Conservation (phyloP, 2,888 invertebrate species). For the Drosophila cognata region DNA sequence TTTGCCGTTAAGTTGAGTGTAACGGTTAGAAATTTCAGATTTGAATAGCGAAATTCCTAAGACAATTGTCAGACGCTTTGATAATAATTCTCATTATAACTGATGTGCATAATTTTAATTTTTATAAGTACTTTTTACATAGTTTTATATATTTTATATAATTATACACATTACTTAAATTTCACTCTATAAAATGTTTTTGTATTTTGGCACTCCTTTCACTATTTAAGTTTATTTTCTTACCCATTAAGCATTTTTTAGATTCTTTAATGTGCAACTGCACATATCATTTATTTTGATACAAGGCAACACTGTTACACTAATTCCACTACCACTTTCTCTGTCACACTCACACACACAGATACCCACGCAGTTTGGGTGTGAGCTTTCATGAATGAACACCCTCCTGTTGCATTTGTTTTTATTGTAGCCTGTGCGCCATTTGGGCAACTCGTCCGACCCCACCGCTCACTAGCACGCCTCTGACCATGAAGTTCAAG, state of each 20-base stretch:
- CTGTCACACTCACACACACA: neutral
- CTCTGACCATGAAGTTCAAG: slow-evolving; percentile 73
- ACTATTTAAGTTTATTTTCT: slow-evolving; percentile 14
- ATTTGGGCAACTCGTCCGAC: neutral
- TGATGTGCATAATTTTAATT: neutral
- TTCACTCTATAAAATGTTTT: neutral
- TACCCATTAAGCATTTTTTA: slow-evolving; percentile 8
- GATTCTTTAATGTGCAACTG: slow-evolving; percentile 13
- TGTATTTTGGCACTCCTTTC: neutral
- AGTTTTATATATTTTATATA: neutral
- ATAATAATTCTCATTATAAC: neutral
- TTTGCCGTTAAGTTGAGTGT: slow-evolving; percentile 15
- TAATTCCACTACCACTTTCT: slow-evolving; percentile 1
- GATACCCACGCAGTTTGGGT: slow-evolving; percentile 28
- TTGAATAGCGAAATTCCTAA: slow-evolving; percentile 21
- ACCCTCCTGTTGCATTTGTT: slow-evolving; percentile 81
- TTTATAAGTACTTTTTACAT: neutral
- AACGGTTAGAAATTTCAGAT: slow-evolving; percentile 25
- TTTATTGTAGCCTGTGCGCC: slow-evolving; percentile 55
- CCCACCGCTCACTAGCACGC: slow-evolving; percentile 2
- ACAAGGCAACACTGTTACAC: slow-evolving; percentile 6
- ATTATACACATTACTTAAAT: neutral
- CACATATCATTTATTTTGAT: slow-evolving; percentile 16
- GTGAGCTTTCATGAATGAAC: slow-evolving; percentile 74
- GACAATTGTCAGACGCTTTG: neutral